A percentile compares a stretch with the other conserved stretches of the same genome.
phyloP scores from a whole-genome alignment of 1,140 invertebrate genomes.

The Drosophila prosaltans region DNA sequence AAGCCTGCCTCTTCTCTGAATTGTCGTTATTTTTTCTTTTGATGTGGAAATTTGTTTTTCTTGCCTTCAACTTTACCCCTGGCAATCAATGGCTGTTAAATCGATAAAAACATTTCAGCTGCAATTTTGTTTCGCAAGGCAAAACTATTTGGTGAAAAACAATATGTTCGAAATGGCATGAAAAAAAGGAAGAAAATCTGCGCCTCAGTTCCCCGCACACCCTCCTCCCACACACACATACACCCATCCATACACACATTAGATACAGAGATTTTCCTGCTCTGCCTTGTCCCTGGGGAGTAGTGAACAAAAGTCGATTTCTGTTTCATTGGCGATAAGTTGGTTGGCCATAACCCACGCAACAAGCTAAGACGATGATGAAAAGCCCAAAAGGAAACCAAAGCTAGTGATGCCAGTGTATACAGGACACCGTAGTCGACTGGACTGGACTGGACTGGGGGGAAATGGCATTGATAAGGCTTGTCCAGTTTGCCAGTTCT shows the following conservation, averaged over 20 bases:
- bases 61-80: constrained; percentile 7
- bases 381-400: constrained; percentile 18
- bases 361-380: constrained; percentile 35
- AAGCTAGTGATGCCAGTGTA: constrained; percentile 16
- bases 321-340: constrained; percentile 43
- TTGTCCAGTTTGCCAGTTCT: constrained; percentile 45
- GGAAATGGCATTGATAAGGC: constrained; percentile 49
- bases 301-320: constrained; percentile 29
- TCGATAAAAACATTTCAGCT: constrained; percentile 75
- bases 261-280: constrained; percentile 42
- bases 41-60: constrained; percentile 1
- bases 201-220: constrained; percentile 30
- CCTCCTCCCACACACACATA: constrained; percentile 13
- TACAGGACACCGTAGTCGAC: constrained; percentile 16
- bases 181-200: constrained; percentile 4
- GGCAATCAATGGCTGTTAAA: constrained; percentile 59
- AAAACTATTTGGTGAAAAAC: constrained; percentile 65
- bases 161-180: constrained; percentile 41
- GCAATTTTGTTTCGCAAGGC: constrained; percentile 59
- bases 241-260: constrained; percentile 4
- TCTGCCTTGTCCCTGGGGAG: constrained; percentile 44
- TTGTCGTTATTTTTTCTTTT: not conserved
- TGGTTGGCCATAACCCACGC: constrained; percentile 22
- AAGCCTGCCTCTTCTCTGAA: not conserved
- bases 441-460: not conserved